Base-by-base conservation (phyloP, 1,140 invertebrate species). In the Macrocentrus cingulum region DNA sequence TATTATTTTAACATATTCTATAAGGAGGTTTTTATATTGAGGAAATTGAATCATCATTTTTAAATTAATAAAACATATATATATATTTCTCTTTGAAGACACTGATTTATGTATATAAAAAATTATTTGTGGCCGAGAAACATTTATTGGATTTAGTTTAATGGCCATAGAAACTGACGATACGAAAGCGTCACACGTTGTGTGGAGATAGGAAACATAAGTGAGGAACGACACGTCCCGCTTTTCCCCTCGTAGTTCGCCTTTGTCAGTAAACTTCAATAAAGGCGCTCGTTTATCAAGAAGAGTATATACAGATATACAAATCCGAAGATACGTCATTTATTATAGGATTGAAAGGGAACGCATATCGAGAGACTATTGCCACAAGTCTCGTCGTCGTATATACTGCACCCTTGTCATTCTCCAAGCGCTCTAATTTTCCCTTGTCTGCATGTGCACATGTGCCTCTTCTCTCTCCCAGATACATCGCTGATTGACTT, bases 211-310 rank as follows among this genome's bases (percentile, higher is more conserved):
- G n/a, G n/a, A n/a, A n/a, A 13, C 39, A 42, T 29, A 54, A 54
- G 51, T 54, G 34, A 52, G 20, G 50, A 18, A 39, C 50, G 34
- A 49, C 13, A 36, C 25, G 48, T 36, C 19, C n/a, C 25, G 44
- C 19, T 44, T 44, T 22, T 52, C 32, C 25, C 22, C 32, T 37
- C 13, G 16, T 37, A 18, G 36, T 55, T 55, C 42, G 41, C 25
- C 53, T 55, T 55, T 55, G 53, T 55, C 53, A 55, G 53, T 42
- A 34, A 55, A 55, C 53, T 55, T 46, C 53, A 55, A 55, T 55
- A 55, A 55, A 55, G 53, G 53, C 18, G 53, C 53, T 55, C 53
- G 42, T 55, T 55, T 55, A 55, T 55, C 53, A 55, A 32, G 41
- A 46, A 45, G 39, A 23, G 20, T 42, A 20, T 39, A 16, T 36